Evolutionary conservation across 2,113 vertebrate genomes (phyloP), one percentile per base, ranked within the genome.

Genomic region (Mormyrus iriodes): DNA sequence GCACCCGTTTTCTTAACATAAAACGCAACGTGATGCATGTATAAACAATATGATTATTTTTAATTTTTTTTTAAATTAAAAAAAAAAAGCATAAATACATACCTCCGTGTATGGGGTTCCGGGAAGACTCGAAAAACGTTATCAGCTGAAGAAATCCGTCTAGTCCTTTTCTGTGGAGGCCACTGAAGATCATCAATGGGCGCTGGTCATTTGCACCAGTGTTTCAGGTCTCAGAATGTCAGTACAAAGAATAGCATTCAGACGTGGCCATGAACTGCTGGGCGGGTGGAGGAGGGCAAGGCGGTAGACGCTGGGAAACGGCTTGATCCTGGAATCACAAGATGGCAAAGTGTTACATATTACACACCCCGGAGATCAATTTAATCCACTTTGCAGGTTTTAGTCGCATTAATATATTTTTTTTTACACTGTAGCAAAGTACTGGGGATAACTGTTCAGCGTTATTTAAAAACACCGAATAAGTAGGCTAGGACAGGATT

Each of bases 241-340:
- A 84, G 44, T 52, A 86, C 85, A 86, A 86, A 86, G 85, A 49
- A 51, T 86, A 35, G 85, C 85, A 86, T 86, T 86, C n/a, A 86
- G 85, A 86, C 49, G 85, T 86, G 85, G 85, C 85, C 49, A 12
- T 86, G 48, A 86, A 21, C 21, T 17, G 84, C 84, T 5, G 85
- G 85, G n/a, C 27, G 85, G 85, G n/a, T 12, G 10, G 8, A 48
- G 46, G 83, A n/a, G 3, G 82, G 82, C 44, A 48, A 10, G 1
- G 8, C 82, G 79, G 79, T 8, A 73, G 31, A 35, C 27, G 31
- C 65, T 15, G 65, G 27, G 27, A 35, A 73, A 73, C 27, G 15
- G 73, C 73, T 19, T 5, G 73, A 19, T 79, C 31, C 73, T 69
- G 27, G n/a, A 31, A 69, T 31, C 61, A 69, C 73, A 42, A 79